Base-by-base conservation (phyloP, 2,113 vertebrate species). In the Pantherophis guttatus region DNA sequence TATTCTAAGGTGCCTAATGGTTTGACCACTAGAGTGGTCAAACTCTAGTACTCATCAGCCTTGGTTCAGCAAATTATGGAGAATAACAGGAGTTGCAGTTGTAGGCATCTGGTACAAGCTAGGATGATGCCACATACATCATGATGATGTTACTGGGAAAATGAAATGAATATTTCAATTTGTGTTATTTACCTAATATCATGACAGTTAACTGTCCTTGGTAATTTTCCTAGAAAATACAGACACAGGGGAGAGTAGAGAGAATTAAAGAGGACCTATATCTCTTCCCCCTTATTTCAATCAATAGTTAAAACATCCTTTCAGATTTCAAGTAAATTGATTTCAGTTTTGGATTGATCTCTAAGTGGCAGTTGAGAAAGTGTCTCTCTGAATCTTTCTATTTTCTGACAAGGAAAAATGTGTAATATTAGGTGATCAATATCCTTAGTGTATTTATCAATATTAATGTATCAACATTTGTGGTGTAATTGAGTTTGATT, bases 401-500 rank as follows among this genome's bases (percentile, higher is more conserved):
- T 92, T 94, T 93, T 57, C 57, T 93, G 50, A 94, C 87, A 65
- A 75, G 70, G 44, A 90, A 90, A 58, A 48, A 39, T 89, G 92
- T 95, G 12, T n/a, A 54, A 90, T 13, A 94, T n/a, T 91, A 15
- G 53, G 89, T 57, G 1, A 92, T 91, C 39, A 7, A 85, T 90
- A 62, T 90, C 58, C 89, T 95, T 94, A 62, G 62, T 15, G 12
- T 70, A 70, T 70, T n/a, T 70, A 70, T 70, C 12, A 70, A 70
- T 70, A 65, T 65, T 29, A n/a, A 70, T 70, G 62, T 13, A 6
- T n/a, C 62, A 15, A 70, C 13, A 70, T 88, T 94, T 57, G 85
- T 58, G 75, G 94, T 92, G 44, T 92, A 81, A 24, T 7, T 57
- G 15, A 94, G 91, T 96, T 93, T 86, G 86, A 88, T 94, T 93